Conservation (phyloP, 1,140 invertebrate species). For the Diabrotica undecimpunctata region DNA sequence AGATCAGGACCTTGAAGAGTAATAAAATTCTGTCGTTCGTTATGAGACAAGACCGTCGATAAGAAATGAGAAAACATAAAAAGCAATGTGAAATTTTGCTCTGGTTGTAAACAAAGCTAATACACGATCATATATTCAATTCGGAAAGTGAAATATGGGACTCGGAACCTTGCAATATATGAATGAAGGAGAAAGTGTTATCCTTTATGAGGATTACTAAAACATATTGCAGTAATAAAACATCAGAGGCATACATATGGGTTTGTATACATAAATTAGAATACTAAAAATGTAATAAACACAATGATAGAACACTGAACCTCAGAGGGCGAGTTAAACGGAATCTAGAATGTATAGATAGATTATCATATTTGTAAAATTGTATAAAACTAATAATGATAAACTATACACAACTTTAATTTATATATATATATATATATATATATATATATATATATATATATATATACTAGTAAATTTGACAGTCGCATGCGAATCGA, state of each 20-base stretch:
- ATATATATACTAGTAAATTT: too few relatives aligned
- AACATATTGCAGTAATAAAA: neutral
- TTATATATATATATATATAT: too few relatives aligned
- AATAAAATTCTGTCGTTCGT: slow-evolving; percentile 6
- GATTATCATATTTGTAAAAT: too few relatives aligned
- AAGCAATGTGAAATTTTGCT: slow-evolving; percentile 10
- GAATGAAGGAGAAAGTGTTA: neutral
- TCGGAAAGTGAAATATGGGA: neutral
- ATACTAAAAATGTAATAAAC: too few relatives aligned
- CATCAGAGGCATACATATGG: neutral
- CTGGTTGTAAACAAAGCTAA: slow-evolving; percentile 10
- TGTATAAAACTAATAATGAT: too few relatives aligned
- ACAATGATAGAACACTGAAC: too few relatives aligned
- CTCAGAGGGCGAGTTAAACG: too few relatives aligned
- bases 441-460: too few relatives aligned
- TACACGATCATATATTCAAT: slow-evolving; percentile 10
- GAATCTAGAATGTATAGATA: too few relatives aligned
- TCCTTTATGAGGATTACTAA: slow-evolving; percentile 2
- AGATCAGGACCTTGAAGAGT: slow-evolving; percentile 10
- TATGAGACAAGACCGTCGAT: slow-evolving; percentile 4
- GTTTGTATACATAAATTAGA: neutral
- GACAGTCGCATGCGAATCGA: too few relatives aligned
- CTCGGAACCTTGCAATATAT: neutral
- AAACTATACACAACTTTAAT: too few relatives aligned
- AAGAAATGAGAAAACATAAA: slow-evolving; percentile 9